Evolutionary conservation across 2,113 vertebrate genomes (phyloP).

Genomic region (Lampris megalopsis): DNA sequence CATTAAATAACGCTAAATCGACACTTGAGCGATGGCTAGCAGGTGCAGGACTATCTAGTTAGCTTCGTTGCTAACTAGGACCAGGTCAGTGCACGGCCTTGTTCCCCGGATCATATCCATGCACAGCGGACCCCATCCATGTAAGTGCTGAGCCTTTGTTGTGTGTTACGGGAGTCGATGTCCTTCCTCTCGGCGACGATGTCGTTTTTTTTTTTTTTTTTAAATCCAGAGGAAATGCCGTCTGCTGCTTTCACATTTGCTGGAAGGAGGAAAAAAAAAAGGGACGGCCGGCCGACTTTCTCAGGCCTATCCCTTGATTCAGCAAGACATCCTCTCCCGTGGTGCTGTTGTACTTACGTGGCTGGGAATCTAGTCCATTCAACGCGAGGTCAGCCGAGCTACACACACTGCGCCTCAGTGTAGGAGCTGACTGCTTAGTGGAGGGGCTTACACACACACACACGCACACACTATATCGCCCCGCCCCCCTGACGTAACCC

Average conservation of each 20-base stretch:
- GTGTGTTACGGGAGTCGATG: constrained; percentile 63
- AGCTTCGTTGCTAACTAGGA: constrained; percentile 72
- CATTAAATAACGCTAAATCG: constrained; percentile 14
- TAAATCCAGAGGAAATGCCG: constrained; percentile 55
- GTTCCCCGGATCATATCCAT: constrained; percentile 76
- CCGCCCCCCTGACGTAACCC: constrained; percentile 76
- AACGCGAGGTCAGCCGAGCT: constrained; percentile 80
- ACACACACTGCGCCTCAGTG: constrained; percentile 70
- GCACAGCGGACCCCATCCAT: constrained; percentile 69
- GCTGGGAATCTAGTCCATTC: constrained; percentile 85
- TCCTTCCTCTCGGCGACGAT: constrained; percentile 41
- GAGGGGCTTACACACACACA: constrained; percentile 32
- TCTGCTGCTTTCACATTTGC: constrained; percentile 56
- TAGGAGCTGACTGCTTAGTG: constrained; percentile 71
- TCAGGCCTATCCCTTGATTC: constrained; percentile 84
- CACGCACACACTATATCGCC: background rate
- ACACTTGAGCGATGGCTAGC: constrained; percentile 51
- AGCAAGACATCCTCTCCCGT: constrained; percentile 85
- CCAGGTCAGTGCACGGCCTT: constrained; percentile 78
- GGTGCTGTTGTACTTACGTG: constrained; percentile 86
- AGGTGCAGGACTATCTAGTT: constrained; percentile 74
- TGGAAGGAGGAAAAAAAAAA: constrained; percentile 49
- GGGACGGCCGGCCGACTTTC: constrained; percentile 84
- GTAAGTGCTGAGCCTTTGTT: constrained; percentile 46
- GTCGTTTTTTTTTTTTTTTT: constrained; percentile 1